Conservation (phyloP, 2,888 invertebrate species). For the Drosophila kanekoi region DNA sequence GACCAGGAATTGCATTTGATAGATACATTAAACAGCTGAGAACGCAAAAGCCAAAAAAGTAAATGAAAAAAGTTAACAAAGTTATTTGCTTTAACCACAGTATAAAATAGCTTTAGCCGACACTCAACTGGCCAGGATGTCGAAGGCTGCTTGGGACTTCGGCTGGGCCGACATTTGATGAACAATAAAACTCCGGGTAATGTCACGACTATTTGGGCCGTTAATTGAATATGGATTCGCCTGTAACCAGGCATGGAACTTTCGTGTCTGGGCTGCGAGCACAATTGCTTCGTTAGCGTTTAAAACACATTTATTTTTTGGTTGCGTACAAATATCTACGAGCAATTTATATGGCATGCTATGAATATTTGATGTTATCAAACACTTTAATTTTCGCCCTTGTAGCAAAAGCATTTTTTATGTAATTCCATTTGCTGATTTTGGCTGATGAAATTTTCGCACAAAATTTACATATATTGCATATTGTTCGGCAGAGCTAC, state of each 20-base stretch:
- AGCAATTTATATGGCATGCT: constrained; percentile 54
- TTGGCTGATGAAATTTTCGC: constrained; percentile 56
- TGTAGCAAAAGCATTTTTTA: constrained; percentile 28
- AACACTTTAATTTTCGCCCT: constrained; percentile 53
- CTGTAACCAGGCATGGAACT: constrained; percentile 3
- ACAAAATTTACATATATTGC: constrained; percentile 62
- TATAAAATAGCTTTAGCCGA: background rate
- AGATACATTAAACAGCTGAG: constrained; percentile 1
- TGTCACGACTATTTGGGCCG: constrained; percentile 32
- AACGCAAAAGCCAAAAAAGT: background rate
- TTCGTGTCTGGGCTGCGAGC: constrained; percentile 15
- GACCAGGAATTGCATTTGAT: background rate
- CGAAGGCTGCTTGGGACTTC: background rate
- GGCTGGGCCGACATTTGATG: constrained; percentile 11
- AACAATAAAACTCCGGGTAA: constrained; percentile 6
- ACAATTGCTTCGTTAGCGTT: constrained; percentile 77
- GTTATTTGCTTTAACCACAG: constrained; percentile 49
- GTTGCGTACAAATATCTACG: constrained; percentile 17
- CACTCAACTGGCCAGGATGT: background rate
- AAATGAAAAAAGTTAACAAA: constrained; percentile 15
- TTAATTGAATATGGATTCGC: constrained; percentile 17
- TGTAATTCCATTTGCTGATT: constrained; percentile 58
- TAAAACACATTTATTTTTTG: constrained; percentile 53
- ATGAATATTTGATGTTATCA: constrained; percentile 65
- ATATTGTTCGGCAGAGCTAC: constrained; percentile 56